These are phyloP conservation scores for Cebuella pygmaea DNA, from an alignment of 2,797 vertebrate species.

Conservation along the genomic window DNA sequence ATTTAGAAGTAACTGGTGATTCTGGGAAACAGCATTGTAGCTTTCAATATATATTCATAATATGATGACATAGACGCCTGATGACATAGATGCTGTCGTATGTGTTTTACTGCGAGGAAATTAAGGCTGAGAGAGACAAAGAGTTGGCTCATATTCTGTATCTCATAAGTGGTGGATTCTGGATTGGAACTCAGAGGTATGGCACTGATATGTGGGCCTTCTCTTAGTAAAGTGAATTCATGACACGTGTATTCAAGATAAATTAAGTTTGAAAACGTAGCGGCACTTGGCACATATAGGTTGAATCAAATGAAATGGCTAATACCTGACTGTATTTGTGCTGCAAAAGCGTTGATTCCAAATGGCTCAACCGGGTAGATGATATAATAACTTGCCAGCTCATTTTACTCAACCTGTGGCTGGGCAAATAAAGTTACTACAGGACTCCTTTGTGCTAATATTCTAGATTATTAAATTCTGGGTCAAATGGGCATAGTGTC, in stretches of 20 bases:
- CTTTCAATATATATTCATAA: too few relatives aligned
- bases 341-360: not conserved
- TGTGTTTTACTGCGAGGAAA: rapidly evolving
- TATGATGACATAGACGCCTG: too few relatives aligned
- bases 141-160: not conserved
- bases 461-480: not conserved
- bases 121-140: not conserved
- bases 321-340: not conserved
- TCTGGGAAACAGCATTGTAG: too few relatives aligned
- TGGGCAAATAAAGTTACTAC: not conserved
- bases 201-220: not conserved
- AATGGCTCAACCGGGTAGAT: not conserved
- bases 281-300: not conserved
- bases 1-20: too few relatives aligned
- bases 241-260: not conserved
- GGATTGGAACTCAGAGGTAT: not conserved
- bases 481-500: too few relatives aligned
- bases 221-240: not conserved
- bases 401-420: not conserved
- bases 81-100: rapidly evolving
- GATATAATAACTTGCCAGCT: not conserved
- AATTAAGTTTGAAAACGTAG: not conserved
- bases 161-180: not conserved
- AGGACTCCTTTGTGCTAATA: not conserved
- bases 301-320: not conserved